These are phyloP conservation scores for Magallana ariakensis DNA, from an alignment of 1,140 invertebrate genomes.

Conservation along the genomic window DNA sequence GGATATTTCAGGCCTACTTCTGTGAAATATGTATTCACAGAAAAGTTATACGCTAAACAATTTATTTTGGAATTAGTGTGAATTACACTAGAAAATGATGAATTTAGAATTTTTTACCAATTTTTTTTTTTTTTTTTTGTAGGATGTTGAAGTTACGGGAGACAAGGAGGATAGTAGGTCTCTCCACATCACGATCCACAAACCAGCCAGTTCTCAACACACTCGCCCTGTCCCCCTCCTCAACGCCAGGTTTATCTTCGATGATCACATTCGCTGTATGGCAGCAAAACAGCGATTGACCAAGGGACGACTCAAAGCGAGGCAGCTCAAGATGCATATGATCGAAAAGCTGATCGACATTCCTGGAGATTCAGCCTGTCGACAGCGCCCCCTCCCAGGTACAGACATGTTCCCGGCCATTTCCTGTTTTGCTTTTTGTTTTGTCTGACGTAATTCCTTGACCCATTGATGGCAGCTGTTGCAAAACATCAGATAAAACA, in stretches of 20 bases:
- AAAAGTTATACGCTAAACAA: too few species aligned
- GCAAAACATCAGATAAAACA: background rate
- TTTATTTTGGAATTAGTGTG: too few species aligned
- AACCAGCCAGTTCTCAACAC: constrained; percentile 81
- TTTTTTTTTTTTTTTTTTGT: constrained; percentile 42
- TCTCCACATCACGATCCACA: constrained; percentile 95
- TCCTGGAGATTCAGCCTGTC: constrained; percentile 70
- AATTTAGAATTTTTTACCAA: too few species aligned
- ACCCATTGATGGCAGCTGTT: background rate
- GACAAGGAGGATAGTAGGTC: constrained; percentile 98
- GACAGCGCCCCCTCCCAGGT: constrained; percentile 69
- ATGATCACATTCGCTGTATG: constrained; percentile 99
- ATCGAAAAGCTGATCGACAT: constrained; percentile 95
- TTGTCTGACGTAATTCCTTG: background rate
- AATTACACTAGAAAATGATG: too few species aligned
- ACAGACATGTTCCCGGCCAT: background rate
- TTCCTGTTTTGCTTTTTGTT: constrained; percentile 30
- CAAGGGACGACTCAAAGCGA: constrained; percentile 94
- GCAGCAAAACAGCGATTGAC: constrained; percentile 89
- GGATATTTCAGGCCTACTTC: too few species aligned
- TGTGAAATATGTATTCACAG: too few species aligned
- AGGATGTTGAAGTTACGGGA: constrained; percentile 88
- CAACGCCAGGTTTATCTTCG: constrained; percentile 96
- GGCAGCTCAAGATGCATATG: constrained; percentile 89
- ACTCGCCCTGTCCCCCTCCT: constrained; percentile 84